Conservation (phyloP, 2,113 vertebrate species). For the Dasypus novemcinctus region DNA sequence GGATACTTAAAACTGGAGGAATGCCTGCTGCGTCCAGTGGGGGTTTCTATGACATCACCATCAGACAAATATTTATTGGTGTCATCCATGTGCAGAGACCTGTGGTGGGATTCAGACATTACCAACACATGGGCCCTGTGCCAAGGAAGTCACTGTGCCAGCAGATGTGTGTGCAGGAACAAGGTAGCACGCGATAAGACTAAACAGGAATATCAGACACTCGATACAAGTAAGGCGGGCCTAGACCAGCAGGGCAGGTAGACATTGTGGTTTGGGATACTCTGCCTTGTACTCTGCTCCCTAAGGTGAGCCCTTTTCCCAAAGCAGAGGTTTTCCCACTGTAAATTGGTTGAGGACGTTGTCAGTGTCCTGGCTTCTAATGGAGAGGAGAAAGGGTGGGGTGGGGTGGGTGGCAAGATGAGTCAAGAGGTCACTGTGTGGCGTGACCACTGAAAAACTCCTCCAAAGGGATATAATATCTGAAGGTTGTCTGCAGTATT, state of each 20-base stretch:
- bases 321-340: neutral
- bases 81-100: neutral
- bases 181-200: neutral
- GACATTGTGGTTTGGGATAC: neutral
- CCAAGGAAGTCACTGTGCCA: neutral
- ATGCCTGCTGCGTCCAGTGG: slow-evolving; percentile 29
- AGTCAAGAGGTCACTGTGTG: neutral
- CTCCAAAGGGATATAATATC: neutral
- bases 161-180: neutral
- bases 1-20: slow-evolving; percentile 17
- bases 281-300: neutral
- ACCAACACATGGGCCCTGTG: neutral
- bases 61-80: neutral
- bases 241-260: neutral
- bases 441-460: neutral
- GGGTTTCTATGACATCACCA: slow-evolving; percentile 58
- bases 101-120: neutral
- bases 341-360: slow-evolving; percentile 13
- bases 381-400: neutral
- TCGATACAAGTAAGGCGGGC: neutral
- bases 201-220: neutral
- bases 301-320: neutral
- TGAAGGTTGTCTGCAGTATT: neutral
- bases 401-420: neutral
- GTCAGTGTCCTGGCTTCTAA: neutral